Evolutionary conservation across 1,140 invertebrate genomes (phyloP).

Genomic region (Philotrypesis tridentata): DNA sequence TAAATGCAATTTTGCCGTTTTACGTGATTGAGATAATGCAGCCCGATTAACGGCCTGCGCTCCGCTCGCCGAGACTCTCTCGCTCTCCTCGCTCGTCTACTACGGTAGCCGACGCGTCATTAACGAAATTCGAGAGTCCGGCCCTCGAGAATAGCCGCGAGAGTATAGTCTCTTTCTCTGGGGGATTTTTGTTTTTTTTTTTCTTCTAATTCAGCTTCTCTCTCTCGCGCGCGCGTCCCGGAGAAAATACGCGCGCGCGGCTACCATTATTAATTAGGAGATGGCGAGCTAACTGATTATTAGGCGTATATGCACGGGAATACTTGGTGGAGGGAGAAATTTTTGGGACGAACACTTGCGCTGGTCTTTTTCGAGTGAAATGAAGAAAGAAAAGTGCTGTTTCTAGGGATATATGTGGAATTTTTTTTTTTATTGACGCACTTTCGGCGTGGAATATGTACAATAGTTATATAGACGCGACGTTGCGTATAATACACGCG

Average conservation of each 20-base stretch:
- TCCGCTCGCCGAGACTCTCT: slow-evolving; percentile 35
- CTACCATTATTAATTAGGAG: background rate
- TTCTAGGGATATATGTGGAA: too few species aligned
- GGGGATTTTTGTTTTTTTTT: background rate
- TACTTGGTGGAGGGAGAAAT: background rate
- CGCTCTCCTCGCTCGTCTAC: slow-evolving; percentile 34
- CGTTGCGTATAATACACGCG: too few species aligned
- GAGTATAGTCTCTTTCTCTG: background rate
- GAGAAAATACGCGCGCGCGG: background rate
- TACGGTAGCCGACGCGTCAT: slow-evolving; percentile 69
- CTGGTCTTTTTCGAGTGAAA: too few species aligned
- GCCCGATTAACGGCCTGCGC: slow-evolving; percentile 69
- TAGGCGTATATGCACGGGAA: background rate
- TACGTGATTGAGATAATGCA: slow-evolving; percentile 75
- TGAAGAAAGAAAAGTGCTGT: too few species aligned
- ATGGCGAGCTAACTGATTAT: background rate
- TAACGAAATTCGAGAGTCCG: slow-evolving; percentile 67
- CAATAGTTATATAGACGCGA: too few species aligned
- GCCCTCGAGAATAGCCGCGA: slow-evolving; percentile 56
- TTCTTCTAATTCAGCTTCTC: too few species aligned
- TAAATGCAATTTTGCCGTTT: slow-evolving; percentile 75
- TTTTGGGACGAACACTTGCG: too few species aligned
- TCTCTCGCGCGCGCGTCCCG: background rate
- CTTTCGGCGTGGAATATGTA: too few species aligned
- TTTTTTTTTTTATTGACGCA: too few species aligned